A percentile compares a stretch with the other conserved stretches of the same genome.
Evolutionary conservation across 2,113 vertebrate species (phyloP).

Genomic region (Taurulus bubalis): DNA sequence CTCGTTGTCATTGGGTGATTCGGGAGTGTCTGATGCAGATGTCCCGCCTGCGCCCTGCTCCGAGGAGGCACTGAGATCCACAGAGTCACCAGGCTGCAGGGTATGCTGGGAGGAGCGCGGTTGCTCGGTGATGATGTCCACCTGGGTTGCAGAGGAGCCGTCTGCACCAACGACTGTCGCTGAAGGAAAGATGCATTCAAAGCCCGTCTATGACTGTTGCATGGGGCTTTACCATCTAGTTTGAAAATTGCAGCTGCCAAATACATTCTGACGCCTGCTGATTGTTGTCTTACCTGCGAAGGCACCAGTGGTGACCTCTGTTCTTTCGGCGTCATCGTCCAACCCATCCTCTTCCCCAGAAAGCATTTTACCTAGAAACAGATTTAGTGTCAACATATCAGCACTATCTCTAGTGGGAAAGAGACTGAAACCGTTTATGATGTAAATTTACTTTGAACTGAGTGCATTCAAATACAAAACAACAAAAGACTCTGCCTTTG

Average conservation of each 20-base stretch:
- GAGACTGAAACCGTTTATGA: neutral
- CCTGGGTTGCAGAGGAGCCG: slow-evolving; percentile 80
- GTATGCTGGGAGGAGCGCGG: slow-evolving; percentile 92
- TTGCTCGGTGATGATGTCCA: slow-evolving; percentile 96
- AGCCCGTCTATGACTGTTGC: neutral
- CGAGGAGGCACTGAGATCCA: slow-evolving; percentile 86
- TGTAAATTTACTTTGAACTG: slow-evolving; percentile 9
- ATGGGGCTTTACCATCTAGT: neutral
- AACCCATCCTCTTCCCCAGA: slow-evolving; percentile 92
- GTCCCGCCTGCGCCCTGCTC: slow-evolving; percentile 87
- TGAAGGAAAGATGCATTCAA: slow-evolving; percentile 53
- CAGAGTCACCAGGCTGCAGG: slow-evolving; percentile 91
- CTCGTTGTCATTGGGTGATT: slow-evolving; percentile 76
- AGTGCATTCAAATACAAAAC: neutral
- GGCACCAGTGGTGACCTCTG: slow-evolving; percentile 86
- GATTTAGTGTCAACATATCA: slow-evolving; percentile 10
- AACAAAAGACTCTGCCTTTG: neutral
- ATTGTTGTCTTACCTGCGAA: slow-evolving; percentile 86
- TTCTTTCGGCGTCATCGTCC: slow-evolving; percentile 92
- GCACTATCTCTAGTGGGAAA: neutral
- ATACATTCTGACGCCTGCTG: neutral
- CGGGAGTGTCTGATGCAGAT: slow-evolving; percentile 79
- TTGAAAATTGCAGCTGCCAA: neutral
- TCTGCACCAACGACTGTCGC: slow-evolving; percentile 87
- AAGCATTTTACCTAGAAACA: slow-evolving; percentile 89